Conservation (phyloP, 1,140 invertebrate species). For the Chelonus insularis region DNA sequence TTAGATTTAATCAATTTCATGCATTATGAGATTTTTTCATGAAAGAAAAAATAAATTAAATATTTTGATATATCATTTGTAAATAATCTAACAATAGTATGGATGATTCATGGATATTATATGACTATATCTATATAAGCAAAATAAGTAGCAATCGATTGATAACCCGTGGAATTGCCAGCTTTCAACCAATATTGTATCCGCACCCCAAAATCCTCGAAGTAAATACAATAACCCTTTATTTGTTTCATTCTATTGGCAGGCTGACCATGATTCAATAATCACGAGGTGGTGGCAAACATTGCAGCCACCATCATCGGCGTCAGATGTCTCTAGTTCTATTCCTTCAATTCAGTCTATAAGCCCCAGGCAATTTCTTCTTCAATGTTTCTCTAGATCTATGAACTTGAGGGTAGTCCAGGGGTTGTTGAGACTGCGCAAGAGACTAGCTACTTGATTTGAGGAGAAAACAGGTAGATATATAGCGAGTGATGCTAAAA, state of each 20-base stretch:
- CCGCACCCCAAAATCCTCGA: constrained; percentile 27
- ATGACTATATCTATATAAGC: neutral
- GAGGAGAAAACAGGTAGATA: no score
- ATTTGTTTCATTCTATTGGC: constrained; percentile 50
- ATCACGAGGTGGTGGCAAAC: constrained; percentile 51
- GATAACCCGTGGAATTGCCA: neutral
- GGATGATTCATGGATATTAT: neutral
- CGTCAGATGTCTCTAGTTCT: constrained; percentile 32
- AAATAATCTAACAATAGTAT: no score
- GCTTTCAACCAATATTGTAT: constrained; percentile 4
- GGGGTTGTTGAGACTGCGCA: no score
- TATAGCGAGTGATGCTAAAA: no score
- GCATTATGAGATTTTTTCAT: no score
- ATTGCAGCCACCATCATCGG: constrained; percentile 33
- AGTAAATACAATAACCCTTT: constrained; percentile 62
- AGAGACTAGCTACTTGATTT: no score
- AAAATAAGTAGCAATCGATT: neutral
- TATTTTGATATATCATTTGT: no score
- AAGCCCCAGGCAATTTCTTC: neutral
- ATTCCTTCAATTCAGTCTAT: neutral
- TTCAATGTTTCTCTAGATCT: no score
- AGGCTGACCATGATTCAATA: constrained; percentile 57
- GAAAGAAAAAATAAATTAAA: no score
- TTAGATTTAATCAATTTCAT: no score
- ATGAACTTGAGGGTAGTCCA: no score